Conservation (phyloP, 2,888 invertebrate genomes). For the Cheiracanthium punctorium region DNA sequence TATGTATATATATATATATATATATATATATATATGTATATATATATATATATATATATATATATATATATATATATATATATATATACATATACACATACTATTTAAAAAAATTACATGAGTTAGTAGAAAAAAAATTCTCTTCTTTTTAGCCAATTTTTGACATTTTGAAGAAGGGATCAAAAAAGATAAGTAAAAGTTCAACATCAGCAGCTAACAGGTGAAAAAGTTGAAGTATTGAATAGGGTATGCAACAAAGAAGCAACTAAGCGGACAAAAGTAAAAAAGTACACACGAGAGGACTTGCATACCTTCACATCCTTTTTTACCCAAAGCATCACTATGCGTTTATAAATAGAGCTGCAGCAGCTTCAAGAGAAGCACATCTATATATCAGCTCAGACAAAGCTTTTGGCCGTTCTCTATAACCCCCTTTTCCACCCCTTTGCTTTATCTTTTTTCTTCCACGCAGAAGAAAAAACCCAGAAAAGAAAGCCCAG, state of each 20-base stretch:
- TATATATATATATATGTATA: too few species aligned
- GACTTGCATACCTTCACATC: neutral
- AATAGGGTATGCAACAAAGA: too few species aligned
- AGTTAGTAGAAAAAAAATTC: too few species aligned
- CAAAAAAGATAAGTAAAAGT: too few species aligned
- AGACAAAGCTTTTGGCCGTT: too few species aligned
- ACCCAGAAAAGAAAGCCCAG: neutral
- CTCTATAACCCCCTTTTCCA: neutral
- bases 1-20: too few species aligned
- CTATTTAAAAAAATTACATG: too few species aligned
- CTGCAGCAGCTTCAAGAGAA: neutral
- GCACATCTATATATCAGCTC: conserved; percentile 4
- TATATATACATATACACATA: neutral
- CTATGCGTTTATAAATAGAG: neutral
- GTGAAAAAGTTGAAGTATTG: too few species aligned
- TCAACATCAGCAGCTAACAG: too few species aligned
- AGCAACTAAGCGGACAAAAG: too few species aligned
- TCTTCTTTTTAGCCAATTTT: too few species aligned
- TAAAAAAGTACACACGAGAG: neutral
- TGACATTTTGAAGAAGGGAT: too few species aligned
- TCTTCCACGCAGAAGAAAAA: neutral
- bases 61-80: neutral
- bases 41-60: neutral
- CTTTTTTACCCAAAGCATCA: neutral
- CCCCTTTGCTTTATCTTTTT: neutral